phyloP scores from a whole-genome alignment of 2,113 vertebrate species.

The Pollachius pollachius region DNA sequence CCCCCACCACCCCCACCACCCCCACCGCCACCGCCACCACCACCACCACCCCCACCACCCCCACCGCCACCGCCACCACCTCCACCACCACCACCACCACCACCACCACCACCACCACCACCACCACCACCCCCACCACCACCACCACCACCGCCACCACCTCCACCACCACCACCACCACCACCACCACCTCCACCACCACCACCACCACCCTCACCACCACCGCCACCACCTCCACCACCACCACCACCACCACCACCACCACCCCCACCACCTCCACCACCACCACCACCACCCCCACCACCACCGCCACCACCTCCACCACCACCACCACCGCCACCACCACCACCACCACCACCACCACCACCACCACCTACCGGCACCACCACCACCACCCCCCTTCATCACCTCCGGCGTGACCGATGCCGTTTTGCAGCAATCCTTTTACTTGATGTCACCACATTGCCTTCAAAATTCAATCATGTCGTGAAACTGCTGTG shows the following conservation, averaged over 20 bases:
- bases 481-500: conserved; percentile 56
- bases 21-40: too few relatives aligned
- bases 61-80: too few relatives aligned
- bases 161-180: conserved; percentile 10
- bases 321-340: conserved; percentile 12
- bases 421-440: conserved; percentile 46
- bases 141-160: too few relatives aligned
- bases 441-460: conserved; percentile 51
- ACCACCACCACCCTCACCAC: too few relatives aligned
- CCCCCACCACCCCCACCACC: too few relatives aligned
- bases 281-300: too few relatives aligned
- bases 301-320: conserved; percentile 4
- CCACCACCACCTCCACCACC: conserved; percentile 3
- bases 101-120: too few relatives aligned
- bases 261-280: too few relatives aligned
- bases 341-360: too few relatives aligned
- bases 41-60: too few relatives aligned
- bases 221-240: conserved; percentile 12
- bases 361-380: too few relatives aligned
- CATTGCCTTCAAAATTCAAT: conserved; percentile 65
- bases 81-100: too few relatives aligned
- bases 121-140: conserved; percentile 4
- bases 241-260: conserved; percentile 10
- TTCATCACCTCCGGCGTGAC: conserved; percentile 45
- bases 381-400: conserved; percentile 5